phyloP scores from a whole-genome alignment of 2,888 invertebrate genomes.

The Cephus pygmeus region DNA sequence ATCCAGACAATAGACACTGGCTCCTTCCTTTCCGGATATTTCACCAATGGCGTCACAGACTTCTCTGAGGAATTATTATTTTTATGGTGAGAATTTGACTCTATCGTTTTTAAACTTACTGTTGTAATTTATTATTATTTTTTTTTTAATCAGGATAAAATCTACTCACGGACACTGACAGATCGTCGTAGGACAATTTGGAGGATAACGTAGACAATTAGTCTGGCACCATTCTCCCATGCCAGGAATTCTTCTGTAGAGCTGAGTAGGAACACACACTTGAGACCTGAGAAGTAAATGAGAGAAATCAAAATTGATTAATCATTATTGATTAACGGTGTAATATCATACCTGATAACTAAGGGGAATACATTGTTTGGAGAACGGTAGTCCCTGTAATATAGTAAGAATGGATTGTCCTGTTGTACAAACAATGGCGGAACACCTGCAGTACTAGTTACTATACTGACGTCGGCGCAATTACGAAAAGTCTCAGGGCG shows the following conservation, averaged over 20 bases:
- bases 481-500: slow-evolving; percentile 90
- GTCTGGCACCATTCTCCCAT: slow-evolving; percentile 87
- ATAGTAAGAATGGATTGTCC: slow-evolving; percentile 81
- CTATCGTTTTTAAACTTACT: neutral
- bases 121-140: neutral
- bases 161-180: slow-evolving; percentile 86
- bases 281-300: slow-evolving; percentile 73
- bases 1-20: slow-evolving; percentile 88
- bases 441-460: slow-evolving; percentile 82
- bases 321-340: neutral
- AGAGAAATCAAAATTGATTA: neutral
- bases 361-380: slow-evolving; percentile 79
- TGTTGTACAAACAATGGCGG: slow-evolving; percentile 76
- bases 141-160: neutral
- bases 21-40: slow-evolving; percentile 77
- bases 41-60: slow-evolving; percentile 87
- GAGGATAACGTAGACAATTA: slow-evolving; percentile 88
- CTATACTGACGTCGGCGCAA: slow-evolving; percentile 88
- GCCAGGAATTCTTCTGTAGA: slow-evolving; percentile 77
- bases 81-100: neutral
- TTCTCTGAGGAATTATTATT: slow-evolving; percentile 69
- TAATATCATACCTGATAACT: slow-evolving; percentile 74
- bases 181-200: slow-evolving; percentile 81
- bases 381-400: slow-evolving; percentile 77
- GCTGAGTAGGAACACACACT: slow-evolving; percentile 77